Base-by-base conservation (phyloP, 2,888 invertebrate species). In the Sturmia bella region DNA sequence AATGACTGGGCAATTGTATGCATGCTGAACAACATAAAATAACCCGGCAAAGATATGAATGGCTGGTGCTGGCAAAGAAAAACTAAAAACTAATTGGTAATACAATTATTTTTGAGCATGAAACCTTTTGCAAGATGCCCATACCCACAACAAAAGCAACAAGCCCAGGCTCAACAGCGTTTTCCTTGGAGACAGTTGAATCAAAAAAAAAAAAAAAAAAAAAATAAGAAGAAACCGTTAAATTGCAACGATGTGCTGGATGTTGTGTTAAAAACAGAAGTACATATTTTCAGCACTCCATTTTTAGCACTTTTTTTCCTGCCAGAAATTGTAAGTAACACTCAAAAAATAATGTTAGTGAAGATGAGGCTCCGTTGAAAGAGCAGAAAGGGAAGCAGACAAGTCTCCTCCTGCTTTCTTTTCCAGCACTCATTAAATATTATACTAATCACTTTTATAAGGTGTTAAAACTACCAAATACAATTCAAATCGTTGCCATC, bases 31-130 rank as follows among this genome's bases (percentile, higher is more conserved):
- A 56, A 54, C 45, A 66, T 37, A 19, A 57, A 48, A 52, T 41
- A 21, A 59, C n/a, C 19, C 19, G 19, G 50, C 3, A 12, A 39
- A 74, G 63, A 70, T 70, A 72, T 75, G 54, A 76, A 76, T 72
- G 41, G 54, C 52, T 57, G 48, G n/a, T 13, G 57, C 21, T 48
- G 11, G 12, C 61, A 61, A 27, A 24, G 32, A 45, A 68, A 66
- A n/a, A 63, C 3, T 61, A 56, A 72, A 72, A 85, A 76, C 85
- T 85, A 85, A 85, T 85, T 85, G 85, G 84, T 74, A 84, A 52
- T 75, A 83, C 84, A 84, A 85, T 84, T 85, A 85, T 84, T 83
- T 84, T 83, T 68, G 27, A 64, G 77, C 84, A 84, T 84, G 83
- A 76, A 79, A 76, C 72, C 61, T 72, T 41, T 54, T n/a, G 24